These are phyloP conservation scores for Astreopora myriophthalma DNA, from an alignment of 64 coral and sea anemone species.

Conservation along the genomic window DNA sequence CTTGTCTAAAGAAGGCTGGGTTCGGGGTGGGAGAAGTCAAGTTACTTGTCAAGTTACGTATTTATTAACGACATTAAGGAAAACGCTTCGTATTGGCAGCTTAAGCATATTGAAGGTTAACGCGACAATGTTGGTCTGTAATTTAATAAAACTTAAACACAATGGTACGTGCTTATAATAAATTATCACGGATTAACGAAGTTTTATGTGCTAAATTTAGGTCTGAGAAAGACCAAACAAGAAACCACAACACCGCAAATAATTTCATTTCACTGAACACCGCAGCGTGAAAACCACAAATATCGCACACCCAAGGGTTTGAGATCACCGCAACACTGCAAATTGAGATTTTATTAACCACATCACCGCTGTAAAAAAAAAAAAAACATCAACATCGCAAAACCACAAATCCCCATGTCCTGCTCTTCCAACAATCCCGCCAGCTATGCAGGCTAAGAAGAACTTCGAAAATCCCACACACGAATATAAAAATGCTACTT, in stretches of 20 bases:
- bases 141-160: background rate
- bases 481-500: no score
- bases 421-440: no score
- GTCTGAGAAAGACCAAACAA: background rate
- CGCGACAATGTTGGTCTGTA: conserved; percentile 11
- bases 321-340: conserved; percentile 31
- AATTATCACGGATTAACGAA: conserved; percentile 31
- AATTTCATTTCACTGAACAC: conserved; percentile 45
- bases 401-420: background rate
- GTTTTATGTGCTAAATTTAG: conserved; percentile 32
- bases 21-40: conserved; percentile 13
- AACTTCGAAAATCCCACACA: no score
- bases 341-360: conserved; percentile 25
- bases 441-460: no score
- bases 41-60: conserved; percentile 47
- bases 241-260: background rate
- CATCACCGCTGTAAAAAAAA: conserved; percentile 43
- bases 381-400: conserved; percentile 46
- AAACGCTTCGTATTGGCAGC: conserved; percentile 13
- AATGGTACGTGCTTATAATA: conserved; percentile 40
- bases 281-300: conserved; percentile 34
- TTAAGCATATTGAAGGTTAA: no score
- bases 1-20: no score
- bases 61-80: conserved; percentile 52
- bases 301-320: conserved; percentile 35